These are phyloP conservation scores for Leptonema lineaticorne DNA, from an alignment of 1,140 invertebrate species.

Conservation along the genomic window DNA sequence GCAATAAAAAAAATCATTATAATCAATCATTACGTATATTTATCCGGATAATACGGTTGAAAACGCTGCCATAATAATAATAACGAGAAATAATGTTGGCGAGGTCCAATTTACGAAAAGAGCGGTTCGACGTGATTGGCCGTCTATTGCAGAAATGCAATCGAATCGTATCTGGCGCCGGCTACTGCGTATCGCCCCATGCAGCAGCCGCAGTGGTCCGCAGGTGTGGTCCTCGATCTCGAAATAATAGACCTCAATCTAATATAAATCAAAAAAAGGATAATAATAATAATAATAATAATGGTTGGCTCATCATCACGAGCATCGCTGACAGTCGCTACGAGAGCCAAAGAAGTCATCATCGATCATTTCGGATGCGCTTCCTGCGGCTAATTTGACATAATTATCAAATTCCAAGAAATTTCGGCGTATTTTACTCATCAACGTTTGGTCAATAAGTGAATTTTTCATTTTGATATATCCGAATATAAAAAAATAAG, in stretches of 20 bases:
- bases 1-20: too few relatives aligned
- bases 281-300: not conserved
- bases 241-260: not conserved
- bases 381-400: too few relatives aligned
- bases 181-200: not conserved
- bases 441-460: too few relatives aligned
- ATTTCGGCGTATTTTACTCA: too few relatives aligned
- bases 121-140: constrained; percentile 7
- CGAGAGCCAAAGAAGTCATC: not conserved
- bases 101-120: constrained; percentile 17
- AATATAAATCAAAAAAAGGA: constrained; percentile 15
- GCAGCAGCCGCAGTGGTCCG: not conserved
- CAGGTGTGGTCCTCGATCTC: constrained; percentile 2
- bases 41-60: too few relatives aligned
- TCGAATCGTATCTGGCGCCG: constrained; percentile 21
- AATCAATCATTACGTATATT: too few relatives aligned
- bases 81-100: not conserved
- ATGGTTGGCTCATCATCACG: too few relatives aligned
- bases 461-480: too few relatives aligned
- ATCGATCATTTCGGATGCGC: not conserved
- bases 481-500: too few relatives aligned
- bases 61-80: too few relatives aligned
- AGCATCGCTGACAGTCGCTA: not conserved
- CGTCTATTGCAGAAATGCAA: constrained; percentile 18
- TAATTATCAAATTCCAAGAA: too few relatives aligned